Conservation (phyloP, 2,113 vertebrate species). For the Zapus hudsonius region DNA sequence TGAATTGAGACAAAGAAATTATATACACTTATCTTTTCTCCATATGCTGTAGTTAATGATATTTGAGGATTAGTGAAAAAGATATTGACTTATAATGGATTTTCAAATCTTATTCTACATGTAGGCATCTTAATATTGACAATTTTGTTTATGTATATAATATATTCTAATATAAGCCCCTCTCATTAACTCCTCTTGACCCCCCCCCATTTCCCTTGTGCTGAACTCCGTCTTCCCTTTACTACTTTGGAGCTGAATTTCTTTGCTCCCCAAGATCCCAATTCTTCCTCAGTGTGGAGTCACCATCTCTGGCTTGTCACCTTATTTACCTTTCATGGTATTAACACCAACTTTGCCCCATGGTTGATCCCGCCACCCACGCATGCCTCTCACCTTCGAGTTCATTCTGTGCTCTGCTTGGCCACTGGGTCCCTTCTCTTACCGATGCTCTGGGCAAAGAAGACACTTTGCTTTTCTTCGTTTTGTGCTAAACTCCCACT, state of each 20-base stretch:
- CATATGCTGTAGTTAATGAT: background rate
- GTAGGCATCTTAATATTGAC: background rate
- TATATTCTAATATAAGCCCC: background rate
- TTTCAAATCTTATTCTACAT: constrained; percentile 1
- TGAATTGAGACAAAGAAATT: background rate
- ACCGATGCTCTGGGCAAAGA: background rate
- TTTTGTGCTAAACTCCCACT: background rate
- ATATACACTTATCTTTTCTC: background rate
- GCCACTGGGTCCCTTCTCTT: rapidly evolving
- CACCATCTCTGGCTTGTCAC: background rate
- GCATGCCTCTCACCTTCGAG: constrained; percentile 42
- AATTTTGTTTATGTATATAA: too few relatives aligned
- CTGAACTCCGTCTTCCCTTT: too few relatives aligned
- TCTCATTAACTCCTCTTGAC: too few relatives aligned
- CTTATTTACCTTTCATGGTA: rapidly evolving
- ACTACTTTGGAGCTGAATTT: background rate
- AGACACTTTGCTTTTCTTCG: background rate
- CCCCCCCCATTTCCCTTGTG: too few relatives aligned
- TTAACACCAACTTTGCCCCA: rapidly evolving
- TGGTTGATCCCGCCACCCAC: background rate
- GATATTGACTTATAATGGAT: background rate
- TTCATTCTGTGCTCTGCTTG: background rate
- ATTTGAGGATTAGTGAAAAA: background rate
- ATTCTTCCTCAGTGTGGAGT: background rate
- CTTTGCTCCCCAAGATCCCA: background rate